These are phyloP conservation scores for Chloroceryle aenea DNA, from an alignment of 2,113 vertebrate species.

Conservation along the genomic window DNA sequence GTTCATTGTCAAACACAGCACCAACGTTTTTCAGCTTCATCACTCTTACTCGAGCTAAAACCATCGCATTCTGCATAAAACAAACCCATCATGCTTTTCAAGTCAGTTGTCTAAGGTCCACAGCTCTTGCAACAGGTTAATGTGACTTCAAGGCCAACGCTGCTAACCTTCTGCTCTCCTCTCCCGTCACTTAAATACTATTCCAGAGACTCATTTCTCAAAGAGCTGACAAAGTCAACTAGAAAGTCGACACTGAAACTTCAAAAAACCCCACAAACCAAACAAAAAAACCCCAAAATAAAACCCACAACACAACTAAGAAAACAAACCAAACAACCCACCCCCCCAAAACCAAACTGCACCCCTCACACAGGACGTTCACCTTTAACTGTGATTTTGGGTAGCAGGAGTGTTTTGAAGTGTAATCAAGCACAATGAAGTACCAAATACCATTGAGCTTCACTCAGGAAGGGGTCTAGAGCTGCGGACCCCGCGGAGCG, in stretches of 20 bases:
- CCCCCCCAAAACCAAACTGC: too few relatives aligned
- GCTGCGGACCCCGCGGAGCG: fast-evolving
- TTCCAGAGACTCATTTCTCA: neutral
- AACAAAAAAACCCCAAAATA: neutral
- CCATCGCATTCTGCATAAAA: fast-evolving
- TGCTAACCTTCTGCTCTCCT: neutral
- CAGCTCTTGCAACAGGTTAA: fast-evolving
- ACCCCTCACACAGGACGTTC: fast-evolving
- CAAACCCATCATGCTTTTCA: neutral
- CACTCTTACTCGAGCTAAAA: neutral
- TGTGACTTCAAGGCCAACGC: fast-evolving
- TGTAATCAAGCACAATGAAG: neutral
- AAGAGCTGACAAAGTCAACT: neutral
- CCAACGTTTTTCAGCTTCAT: fast-evolving
- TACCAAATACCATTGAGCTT: neutral
- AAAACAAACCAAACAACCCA: neutral
- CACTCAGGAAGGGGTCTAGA: neutral
- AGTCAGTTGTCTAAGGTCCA: neutral
- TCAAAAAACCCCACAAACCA: neutral
- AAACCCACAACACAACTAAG: too few relatives aligned
- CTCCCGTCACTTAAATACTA: neutral
- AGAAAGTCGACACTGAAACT: neutral
- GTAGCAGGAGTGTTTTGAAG: neutral
- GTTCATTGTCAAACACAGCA: neutral
- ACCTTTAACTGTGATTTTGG: neutral